Base-by-base conservation (phyloP, 2,888 invertebrate species). In the Plemyria rubiginata region DNA sequence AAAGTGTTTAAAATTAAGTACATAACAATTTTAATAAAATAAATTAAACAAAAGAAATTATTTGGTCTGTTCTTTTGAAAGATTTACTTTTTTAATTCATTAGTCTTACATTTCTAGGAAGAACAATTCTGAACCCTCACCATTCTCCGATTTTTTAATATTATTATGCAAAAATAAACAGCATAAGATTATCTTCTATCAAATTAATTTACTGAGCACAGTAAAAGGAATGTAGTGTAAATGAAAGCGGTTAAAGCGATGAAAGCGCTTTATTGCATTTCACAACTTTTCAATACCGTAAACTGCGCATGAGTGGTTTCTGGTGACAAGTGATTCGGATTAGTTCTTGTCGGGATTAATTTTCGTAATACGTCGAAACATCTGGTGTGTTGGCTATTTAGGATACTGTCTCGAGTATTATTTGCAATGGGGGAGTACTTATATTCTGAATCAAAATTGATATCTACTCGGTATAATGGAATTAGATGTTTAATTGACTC, bases 241-340 rank as follows among this genome's bases (percentile, higher is more conserved):
- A 32, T n/a, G n/a, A n/a, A n/a, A n/a, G n/a, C n/a, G n/a, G 7
- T 32, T 6, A 40, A 40, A 70, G 72, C 74, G 66, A 54, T 46
- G 32, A 54, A 74, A 75, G 70, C 73, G 77, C 78, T 74, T 0
- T 5, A 29, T 65, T 54, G 48, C 54, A 55, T 41, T 29, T 4
- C 11, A 45, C 49, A 38, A 32, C 29, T 50, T 49, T 49, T 56
- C 48, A 58, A 22, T 6, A 13, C 52, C n/a, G 52, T 52, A 32
- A n/a, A 16, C 60, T 78, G 78, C 83, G 83, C 84, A 71, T 78
- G 86, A 89, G 85, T 84, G 82, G 85, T 84, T 85, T 85, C 80
- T 70, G 71, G 82, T 90, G 88, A 90, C 90, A 88, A 90, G 90
- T 88, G 88, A 85, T 82, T 82, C 78, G 86, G 85, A 86, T 87